Evolutionary conservation across 35 echinoderm and acorn worm species (phyloP).

Genomic region (Lytechinus pictus): DNA sequence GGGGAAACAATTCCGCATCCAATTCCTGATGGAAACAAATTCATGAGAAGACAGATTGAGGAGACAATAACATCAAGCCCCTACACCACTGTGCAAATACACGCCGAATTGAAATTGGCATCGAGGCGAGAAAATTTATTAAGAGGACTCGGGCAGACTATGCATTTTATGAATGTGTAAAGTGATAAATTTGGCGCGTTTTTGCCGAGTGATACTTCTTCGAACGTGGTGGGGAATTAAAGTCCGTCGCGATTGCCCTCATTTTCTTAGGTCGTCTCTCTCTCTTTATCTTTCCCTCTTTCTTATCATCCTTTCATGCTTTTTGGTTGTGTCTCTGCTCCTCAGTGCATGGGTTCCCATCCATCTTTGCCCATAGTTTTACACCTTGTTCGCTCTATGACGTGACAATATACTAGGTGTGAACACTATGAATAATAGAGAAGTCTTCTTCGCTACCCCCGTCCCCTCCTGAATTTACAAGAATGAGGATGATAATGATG

Average conservation of each 20-base stretch:
- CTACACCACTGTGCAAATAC: slow-evolving; percentile 54
- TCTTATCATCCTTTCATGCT: background rate
- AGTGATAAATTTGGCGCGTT: slow-evolving; percentile 56
- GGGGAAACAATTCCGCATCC: background rate
- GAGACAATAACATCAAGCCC: slow-evolving; percentile 25
- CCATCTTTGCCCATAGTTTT: slow-evolving; percentile 48
- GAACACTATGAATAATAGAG: slow-evolving; percentile 44
- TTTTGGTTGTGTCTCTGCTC: background rate
- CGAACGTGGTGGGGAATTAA: slow-evolving; percentile 49
- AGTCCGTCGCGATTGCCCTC: slow-evolving; percentile 38
- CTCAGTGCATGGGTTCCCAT: background rate
- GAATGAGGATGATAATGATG: background rate
- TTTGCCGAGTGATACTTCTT: slow-evolving; percentile 53
- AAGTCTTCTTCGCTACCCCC: background rate
- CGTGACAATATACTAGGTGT: slow-evolving; percentile 38
- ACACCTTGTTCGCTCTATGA: slow-evolving; percentile 54
- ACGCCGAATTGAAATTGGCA: slow-evolving; percentile 54
- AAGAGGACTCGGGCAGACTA: slow-evolving; percentile 54
- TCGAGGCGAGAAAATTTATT: slow-evolving; percentile 55
- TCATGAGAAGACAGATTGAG: slow-evolving; percentile 25
- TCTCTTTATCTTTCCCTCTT: background rate
- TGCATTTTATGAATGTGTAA: slow-evolving; percentile 58
- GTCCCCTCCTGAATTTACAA: slow-evolving; percentile 20
- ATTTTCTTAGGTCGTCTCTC: background rate
- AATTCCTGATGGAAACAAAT: background rate